Base-by-base conservation (phyloP, 2,888 invertebrate species). In the Drosophila colorata region DNA sequence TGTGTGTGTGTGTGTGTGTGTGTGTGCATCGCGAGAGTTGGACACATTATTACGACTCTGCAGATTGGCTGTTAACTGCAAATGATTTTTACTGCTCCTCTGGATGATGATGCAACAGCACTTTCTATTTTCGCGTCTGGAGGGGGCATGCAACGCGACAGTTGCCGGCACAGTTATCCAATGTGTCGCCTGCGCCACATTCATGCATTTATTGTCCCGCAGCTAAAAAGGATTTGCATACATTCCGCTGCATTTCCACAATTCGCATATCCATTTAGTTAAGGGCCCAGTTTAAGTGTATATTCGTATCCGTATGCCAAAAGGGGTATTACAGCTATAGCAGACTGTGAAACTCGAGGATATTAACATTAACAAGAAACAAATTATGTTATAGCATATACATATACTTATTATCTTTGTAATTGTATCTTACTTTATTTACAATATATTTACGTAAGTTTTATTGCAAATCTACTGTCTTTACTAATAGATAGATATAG, bases 51-150 rank as follows among this genome's bases (percentile, higher is more conserved):
- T 53, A 52, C 47, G 44, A 69, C 23, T 55, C 43, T 38, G 44
- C 64, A 60, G 47, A 74, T 80, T 80, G 81, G 57, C 86, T 81
- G 86, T 71, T 81, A 80, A 86, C 70, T 76, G 68, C 25, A 73
- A 71, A 77, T 66, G 77, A 73, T 48, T 65, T 53, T 67, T 47
- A 60, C 37, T 57, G 66, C 70, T 63, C 38, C 18, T 41, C n/a
- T 18, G 11, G 25, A 51, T 52, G 53, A 43, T 46, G 53, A 25
- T 69, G 70, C 70, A 53, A 47, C 46, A 68, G 40, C 40, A 20
- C 18, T 40, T 40, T 2, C 16, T 13, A 16, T 40, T 16, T 40
- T 3, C 16, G 13, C 52, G 33, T 44, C 52, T 44, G 53, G 48
- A 4, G 11, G 65, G 47, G 58, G 53, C 53, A 40, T 31, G 40